Evolutionary conservation across 2,797 vertebrate genomes (phyloP), one percentile per base, ranked within the genome.

Genomic region (Tauraco hartlaubi): DNA sequence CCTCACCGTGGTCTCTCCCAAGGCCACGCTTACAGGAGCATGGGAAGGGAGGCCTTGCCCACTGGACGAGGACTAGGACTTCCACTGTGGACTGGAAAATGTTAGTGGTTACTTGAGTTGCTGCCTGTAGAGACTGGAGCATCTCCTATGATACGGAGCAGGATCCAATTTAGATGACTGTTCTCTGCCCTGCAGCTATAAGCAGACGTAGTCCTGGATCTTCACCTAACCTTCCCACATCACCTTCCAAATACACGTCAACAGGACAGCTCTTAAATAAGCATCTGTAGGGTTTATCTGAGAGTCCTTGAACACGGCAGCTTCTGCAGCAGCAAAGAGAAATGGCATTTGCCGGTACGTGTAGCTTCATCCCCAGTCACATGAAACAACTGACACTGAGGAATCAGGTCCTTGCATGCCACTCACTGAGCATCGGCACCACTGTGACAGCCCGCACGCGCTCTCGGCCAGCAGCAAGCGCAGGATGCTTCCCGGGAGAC

Each of bases 391-490:
- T 56, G 35, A 6, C 6, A 10, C 25, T 0, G 5, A 91, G 48
- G 59, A 90, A 58, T 0, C 1, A 1, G 11, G 35, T 6, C 31
- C 43, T 58, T 37, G 43, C 55, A 31, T 1, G 4, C 17, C 21
- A 19, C 12, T 56, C 11, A 3, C 1, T 2, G 11, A 2, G 9
- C 39, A 46, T 12, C 31, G 12, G 37, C 61, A 71, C 22, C 7
- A 15, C 44, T 39, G 56, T 0, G 0, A 25, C 2, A 0, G 21
- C 0, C 1, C n/a, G 49, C 41, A 14, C 0, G 0, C 5, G 11
- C n/a, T 49, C 1, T 0, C 19, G 22, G 66, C n/a, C 58, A 88
- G 49, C 41, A 48, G 52, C 73, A 80, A 80, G 49, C 3, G 16
- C 35, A 48, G 74, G 66, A 58, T 0, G 13, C 51, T 69, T n/a